Base-by-base conservation (phyloP, 1,140 invertebrate genomes). In the Drosophila mayri region DNA sequence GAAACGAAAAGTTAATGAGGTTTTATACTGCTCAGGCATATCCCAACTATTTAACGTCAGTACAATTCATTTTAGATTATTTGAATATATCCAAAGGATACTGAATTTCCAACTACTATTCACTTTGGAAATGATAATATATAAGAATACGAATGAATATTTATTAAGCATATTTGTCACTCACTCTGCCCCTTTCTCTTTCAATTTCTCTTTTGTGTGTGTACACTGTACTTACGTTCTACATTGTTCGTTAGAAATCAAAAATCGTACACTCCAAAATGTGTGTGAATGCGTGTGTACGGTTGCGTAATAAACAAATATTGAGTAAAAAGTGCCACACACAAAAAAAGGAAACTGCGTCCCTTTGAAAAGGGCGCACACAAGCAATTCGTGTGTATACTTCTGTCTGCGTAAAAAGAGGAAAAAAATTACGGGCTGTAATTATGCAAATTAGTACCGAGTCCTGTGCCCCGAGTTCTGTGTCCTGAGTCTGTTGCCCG, bases 371-470 rank as follows among this genome's bases (percentile, higher is more conserved):
- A 76, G 65, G 50, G 38, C 44, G 47, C 62, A 80, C 55, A 76
- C 52, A 63, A 55, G 32, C 66, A 40, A 38, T 59, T 68, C 55
- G 63, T 68, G 37, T 78, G 60, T 79, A 71, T 78, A 50, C 52
- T 55, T 68, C 49, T 74, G 54, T 65, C 52, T 76, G 49, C 60
- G 41, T 55, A 73, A 73, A 66, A 66, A 65, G 28, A 38, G 20
- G 30, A 73, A 83, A 83, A 87, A 88, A 84, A 90, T 73, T 81
- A 75, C 85, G 85, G 85, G 81, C 85, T 85, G 85, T 88, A 88
- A 88, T 88, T 88, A 88, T 88, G 85, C 85, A 88, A 88, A 88
- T 88, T 90, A 88, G 85, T 88, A 81, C 73, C 18, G 54, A 81
- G 63, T 65, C 62, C 37, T 58, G 20, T 55, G 35, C 20, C 52